These are phyloP conservation scores for Branchinecta lindahli DNA, from an alignment of 1,140 invertebrate species.

Conservation along the genomic window DNA sequence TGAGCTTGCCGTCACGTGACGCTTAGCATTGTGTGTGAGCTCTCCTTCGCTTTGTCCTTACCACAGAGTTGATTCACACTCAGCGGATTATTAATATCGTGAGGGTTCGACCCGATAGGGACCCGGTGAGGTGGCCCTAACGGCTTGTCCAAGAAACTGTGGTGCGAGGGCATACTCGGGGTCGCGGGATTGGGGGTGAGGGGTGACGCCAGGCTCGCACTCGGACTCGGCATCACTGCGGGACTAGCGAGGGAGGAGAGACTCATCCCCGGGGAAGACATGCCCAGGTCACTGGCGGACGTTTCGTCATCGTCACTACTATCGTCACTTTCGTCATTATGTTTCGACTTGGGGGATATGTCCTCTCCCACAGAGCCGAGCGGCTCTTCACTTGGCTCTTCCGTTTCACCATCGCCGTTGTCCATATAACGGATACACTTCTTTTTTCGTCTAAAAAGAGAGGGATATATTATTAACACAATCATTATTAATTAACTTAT, in stretches of 20 bases:
- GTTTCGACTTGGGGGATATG: constrained; percentile 39
- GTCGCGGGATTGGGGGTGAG: constrained; percentile 26
- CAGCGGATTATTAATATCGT: constrained; percentile 75
- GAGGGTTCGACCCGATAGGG: constrained; percentile 73
- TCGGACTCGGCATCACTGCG: constrained; percentile 41
- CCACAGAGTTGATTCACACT: constrained; percentile 48
- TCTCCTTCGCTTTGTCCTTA: constrained; percentile 23
- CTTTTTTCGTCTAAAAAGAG: constrained; percentile 79
- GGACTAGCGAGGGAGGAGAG: constrained; percentile 56
- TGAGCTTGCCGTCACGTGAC: constrained; percentile 20
- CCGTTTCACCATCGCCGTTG: constrained; percentile 38
- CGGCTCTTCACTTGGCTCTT: constrained; percentile 61
- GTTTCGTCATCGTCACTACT: constrained; percentile 26
- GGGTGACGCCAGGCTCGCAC: constrained; percentile 31
- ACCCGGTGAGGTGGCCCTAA: constrained; percentile 39
- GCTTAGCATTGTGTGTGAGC: constrained; percentile 25
- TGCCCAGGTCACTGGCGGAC: constrained; percentile 24
- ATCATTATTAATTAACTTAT: too few species aligned
- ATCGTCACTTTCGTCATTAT: constrained; percentile 40
- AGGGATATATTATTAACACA: constrained; percentile 17
- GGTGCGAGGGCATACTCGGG: constrained; percentile 24
- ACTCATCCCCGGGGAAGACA: constrained; percentile 39
- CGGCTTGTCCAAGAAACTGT: constrained; percentile 28
- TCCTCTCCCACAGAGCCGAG: constrained; percentile 46
- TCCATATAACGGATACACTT: constrained; percentile 91